These are phyloP conservation scores for Melanostoma scalare DNA, from an alignment of 2,888 invertebrate genomes.

Conservation along the genomic window DNA sequence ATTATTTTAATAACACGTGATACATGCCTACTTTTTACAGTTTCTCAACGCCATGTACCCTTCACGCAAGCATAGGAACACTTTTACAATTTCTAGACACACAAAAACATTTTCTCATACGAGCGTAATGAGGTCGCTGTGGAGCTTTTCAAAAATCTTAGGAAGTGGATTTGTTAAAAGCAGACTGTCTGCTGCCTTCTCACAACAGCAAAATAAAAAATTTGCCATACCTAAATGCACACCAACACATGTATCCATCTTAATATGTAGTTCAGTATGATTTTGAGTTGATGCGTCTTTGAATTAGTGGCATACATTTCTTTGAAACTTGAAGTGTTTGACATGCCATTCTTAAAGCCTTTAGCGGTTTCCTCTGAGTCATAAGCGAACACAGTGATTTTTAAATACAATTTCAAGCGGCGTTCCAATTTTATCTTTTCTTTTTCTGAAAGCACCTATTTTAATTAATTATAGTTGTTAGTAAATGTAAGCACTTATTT, in stretches of 20 bases:
- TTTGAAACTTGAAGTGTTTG: slow-evolving; percentile 33
- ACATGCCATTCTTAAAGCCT: slow-evolving; percentile 14
- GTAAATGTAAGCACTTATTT: too few species aligned
- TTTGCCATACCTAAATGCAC: too few species aligned
- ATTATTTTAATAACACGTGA: slow-evolving; percentile 63
- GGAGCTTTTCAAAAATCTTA: slow-evolving; percentile 36
- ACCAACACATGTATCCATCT: background rate
- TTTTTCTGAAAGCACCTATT: too few species aligned
- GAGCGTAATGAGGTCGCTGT: slow-evolving; percentile 56
- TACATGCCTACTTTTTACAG: slow-evolving; percentile 10
- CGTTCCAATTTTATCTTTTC: background rate
- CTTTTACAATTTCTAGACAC: slow-evolving; percentile 30
- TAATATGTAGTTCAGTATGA: background rate
- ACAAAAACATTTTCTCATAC: slow-evolving; percentile 32
- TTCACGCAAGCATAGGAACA: slow-evolving; percentile 30
- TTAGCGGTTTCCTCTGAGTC: background rate
- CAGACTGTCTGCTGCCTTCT: slow-evolving; percentile 50
- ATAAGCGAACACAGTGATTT: background rate
- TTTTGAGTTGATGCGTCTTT: slow-evolving; percentile 27
- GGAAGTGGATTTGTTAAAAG: slow-evolving; percentile 53
- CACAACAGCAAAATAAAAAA: slow-evolving; percentile 9
- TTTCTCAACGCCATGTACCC: slow-evolving; percentile 34
- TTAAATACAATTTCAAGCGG: background rate
- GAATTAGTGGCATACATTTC: slow-evolving; percentile 43
- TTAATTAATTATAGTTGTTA: too few species aligned